A percentile compares a stretch with the other conserved stretches of the same genome.
These are phyloP conservation scores for Verasper variegatus DNA, from an alignment of 2,113 vertebrate species.

Conservation along the genomic window DNA sequence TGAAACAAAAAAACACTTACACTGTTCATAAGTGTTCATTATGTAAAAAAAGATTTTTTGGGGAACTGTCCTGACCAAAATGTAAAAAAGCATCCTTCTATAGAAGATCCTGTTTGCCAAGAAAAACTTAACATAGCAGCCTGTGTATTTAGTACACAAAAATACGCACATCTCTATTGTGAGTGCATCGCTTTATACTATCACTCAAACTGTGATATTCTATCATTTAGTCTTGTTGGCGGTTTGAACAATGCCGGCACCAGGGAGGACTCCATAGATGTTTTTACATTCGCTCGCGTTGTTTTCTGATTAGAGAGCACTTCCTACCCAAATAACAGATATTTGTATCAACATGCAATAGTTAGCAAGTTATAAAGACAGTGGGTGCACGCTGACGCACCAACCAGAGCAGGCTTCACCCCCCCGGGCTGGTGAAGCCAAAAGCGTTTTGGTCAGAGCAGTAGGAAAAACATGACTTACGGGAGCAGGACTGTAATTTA, in stretches of 20 bases:
- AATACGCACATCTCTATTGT: not conserved
- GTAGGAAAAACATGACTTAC: slow-evolving; percentile 57
- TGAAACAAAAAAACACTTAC: no score
- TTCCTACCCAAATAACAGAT: slow-evolving; percentile 48
- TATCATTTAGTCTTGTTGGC: slow-evolving; percentile 36
- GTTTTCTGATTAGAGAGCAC: slow-evolving; percentile 32
- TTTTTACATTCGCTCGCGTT: slow-evolving; percentile 21
- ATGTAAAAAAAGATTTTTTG: not conserved
- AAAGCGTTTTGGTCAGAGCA: slow-evolving; percentile 51
- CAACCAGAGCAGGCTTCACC: slow-evolving; percentile 55
- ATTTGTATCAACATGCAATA: slow-evolving; percentile 57
- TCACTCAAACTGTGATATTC: slow-evolving; percentile 20
- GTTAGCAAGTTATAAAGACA: slow-evolving; percentile 63
- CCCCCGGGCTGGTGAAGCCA: slow-evolving; percentile 56
- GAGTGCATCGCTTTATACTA: not conserved
- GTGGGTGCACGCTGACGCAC: slow-evolving; percentile 56
- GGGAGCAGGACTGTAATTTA: slow-evolving; percentile 78
- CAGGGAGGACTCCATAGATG: slow-evolving; percentile 9
- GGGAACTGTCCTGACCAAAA: not conserved
- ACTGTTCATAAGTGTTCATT: not conserved
- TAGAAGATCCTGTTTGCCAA: not conserved
- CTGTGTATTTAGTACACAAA: slow-evolving; percentile 29
- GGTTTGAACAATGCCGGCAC: slow-evolving; percentile 21
- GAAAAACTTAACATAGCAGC: slow-evolving; percentile 12
- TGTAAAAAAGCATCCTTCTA: not conserved